These are phyloP conservation scores for Belonocnema kinseyi DNA, from an alignment of 1,140 invertebrate species.

Conservation along the genomic window DNA sequence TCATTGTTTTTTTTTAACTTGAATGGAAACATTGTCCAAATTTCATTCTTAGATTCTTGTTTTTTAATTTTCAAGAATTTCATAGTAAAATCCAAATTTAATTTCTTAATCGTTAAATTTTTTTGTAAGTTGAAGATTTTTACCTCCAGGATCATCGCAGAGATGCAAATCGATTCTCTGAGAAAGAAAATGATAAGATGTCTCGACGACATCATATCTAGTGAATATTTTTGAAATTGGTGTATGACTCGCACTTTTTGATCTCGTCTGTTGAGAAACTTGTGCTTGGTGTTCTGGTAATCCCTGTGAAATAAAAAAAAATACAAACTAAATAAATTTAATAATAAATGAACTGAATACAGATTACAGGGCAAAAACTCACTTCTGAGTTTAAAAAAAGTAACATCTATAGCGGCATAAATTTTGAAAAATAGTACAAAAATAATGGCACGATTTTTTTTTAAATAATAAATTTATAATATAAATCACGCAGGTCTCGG, in stretches of 20 bases:
- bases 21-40: constrained; percentile 21
- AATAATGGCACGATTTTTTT: no score
- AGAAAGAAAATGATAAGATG: constrained; percentile 97
- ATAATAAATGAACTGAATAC: constrained; percentile 28
- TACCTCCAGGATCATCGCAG: constrained; percentile 95
- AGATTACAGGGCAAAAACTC: neutral
- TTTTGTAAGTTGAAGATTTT: neutral
- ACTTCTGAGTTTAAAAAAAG: no score
- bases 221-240: constrained; percentile 85
- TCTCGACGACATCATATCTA: constrained; percentile 95
- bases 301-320: constrained; percentile 73
- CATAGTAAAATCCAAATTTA: no score
- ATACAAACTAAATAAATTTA: constrained; percentile 26
- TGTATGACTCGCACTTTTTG: constrained; percentile 68
- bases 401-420: no score
- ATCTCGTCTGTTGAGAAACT: constrained; percentile 80
- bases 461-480: no score
- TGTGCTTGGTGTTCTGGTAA: constrained; percentile 89
- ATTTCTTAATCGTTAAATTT: no score
- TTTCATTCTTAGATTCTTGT: neutral
- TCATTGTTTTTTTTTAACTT: neutral
- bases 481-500: no score
- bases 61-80: constrained; percentile 62
- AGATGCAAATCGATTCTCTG: constrained; percentile 97
- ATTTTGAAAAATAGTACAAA: no score